A percentile compares a stretch with the other conserved stretches of the same genome.
Evolutionary conservation across 2,113 vertebrate genomes (phyloP).

Genomic region (Nesogale talazaci): DNA sequence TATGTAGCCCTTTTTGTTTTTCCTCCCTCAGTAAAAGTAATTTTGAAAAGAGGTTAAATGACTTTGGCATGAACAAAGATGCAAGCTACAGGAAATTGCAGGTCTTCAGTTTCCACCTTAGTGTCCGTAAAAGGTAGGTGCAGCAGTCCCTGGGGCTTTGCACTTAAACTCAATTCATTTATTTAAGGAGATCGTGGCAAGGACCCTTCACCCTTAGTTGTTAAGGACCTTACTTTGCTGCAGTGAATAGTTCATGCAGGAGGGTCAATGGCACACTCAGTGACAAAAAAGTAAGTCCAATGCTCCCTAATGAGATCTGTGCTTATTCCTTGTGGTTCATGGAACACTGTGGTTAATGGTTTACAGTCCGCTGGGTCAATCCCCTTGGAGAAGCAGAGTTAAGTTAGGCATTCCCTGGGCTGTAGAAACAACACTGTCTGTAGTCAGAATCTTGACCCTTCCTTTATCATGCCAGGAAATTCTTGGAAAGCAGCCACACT

Average conservation of each 20-base stretch:
- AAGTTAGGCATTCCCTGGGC: constrained; percentile 42
- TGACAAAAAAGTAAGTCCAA: constrained; percentile 46
- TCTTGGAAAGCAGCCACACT: background rate
- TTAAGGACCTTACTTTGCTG: constrained; percentile 70
- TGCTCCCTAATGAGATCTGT: constrained; percentile 54
- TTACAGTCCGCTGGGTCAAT: constrained; percentile 46
- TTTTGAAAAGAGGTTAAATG: constrained; percentile 69
- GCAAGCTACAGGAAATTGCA: constrained; percentile 68
- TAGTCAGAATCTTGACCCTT: background rate
- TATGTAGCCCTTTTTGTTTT: background rate
- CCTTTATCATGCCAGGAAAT: constrained; percentile 59
- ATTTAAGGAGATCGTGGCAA: constrained; percentile 57
- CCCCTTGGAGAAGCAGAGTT: constrained; percentile 7
- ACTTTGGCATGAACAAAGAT: constrained; percentile 63
- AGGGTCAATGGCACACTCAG: constrained; percentile 72
- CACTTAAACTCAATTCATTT: constrained; percentile 50
- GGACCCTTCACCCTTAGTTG: constrained; percentile 58
- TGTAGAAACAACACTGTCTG: constrained; percentile 15
- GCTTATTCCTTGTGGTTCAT: constrained; percentile 59
- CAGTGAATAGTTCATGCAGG: constrained; percentile 45
- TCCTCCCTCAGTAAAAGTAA: constrained; percentile 59
- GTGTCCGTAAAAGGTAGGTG: constrained; percentile 23
- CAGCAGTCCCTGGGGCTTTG: constrained; percentile 36
- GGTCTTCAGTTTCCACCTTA: constrained; percentile 53
- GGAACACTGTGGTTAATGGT: constrained; percentile 55